Conservation (phyloP, 2,113 vertebrate species). For the Heterotilapia buettikoferi region DNA sequence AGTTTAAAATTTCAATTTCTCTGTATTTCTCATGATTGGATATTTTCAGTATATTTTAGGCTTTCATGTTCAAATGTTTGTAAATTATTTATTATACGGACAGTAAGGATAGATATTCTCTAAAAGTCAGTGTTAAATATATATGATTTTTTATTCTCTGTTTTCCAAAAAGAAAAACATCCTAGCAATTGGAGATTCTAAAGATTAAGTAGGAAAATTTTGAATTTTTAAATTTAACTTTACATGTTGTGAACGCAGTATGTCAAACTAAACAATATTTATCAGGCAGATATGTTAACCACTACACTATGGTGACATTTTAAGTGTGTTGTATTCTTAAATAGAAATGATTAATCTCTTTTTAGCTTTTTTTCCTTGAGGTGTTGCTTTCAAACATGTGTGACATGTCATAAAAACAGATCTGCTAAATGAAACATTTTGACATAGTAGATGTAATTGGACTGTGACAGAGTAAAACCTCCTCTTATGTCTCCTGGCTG, state of each 20-base stretch:
- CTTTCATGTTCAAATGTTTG: neutral
- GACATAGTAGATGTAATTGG: neutral
- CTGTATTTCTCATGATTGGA: neutral
- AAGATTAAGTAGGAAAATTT: neutral
- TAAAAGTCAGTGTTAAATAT: neutral
- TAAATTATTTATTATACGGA: fast-evolving
- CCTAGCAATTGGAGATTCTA: neutral
- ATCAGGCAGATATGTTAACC: neutral
- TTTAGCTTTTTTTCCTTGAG: neutral
- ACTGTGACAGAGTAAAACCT: neutral
- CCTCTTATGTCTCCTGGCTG: neutral
- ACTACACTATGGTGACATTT: neutral
- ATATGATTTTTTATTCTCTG: neutral
- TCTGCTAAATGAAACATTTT: neutral
- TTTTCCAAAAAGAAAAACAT: fast-evolving
- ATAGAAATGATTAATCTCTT: neutral
- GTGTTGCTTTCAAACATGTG: neutral
- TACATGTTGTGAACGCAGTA: neutral
- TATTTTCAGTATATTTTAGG: neutral
- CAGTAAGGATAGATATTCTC: fast-evolving
- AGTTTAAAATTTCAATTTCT: neutral
- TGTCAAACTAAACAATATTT: neutral
- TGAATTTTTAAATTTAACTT: fast-evolving
- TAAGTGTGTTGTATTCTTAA: neutral
- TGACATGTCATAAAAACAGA: neutral